phyloP scores from a whole-genome alignment of 1,140 invertebrate genomes.

The Drosophila baimaii region DNA sequence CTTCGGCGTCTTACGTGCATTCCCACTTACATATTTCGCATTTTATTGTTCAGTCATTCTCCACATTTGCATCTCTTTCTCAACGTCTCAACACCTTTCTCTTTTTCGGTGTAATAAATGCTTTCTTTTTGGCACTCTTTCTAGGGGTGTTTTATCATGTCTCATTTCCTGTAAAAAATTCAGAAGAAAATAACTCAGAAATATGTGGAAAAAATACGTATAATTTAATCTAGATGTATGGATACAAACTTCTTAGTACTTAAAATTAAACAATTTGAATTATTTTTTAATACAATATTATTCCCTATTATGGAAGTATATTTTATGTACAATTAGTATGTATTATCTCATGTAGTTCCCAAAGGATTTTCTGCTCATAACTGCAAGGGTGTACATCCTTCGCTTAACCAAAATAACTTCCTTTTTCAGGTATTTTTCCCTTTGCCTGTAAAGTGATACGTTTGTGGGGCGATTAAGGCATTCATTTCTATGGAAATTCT shows the following conservation, averaged over 20 bases:
- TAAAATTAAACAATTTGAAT: too few relatives aligned
- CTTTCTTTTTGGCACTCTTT: not conserved
- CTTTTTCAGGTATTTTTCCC: not conserved
- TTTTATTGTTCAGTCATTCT: conserved; percentile 34
- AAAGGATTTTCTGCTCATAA: too few relatives aligned
- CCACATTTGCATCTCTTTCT: conserved; percentile 29
- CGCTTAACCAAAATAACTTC: not conserved
- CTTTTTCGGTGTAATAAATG: not conserved
- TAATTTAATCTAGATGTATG: too few relatives aligned
- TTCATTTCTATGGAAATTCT: conserved; percentile 34
- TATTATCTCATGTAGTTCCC: too few relatives aligned
- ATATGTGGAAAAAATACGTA: not conserved
- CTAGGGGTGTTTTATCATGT: too few relatives aligned
- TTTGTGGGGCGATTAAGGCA: conserved; percentile 13
- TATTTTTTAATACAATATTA: too few relatives aligned
- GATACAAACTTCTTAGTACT: too few relatives aligned
- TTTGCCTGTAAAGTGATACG: conserved; percentile 20
- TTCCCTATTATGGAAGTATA: too few relatives aligned
- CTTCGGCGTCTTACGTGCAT: conserved; percentile 31
- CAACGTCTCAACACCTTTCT: not conserved
- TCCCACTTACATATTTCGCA: conserved; percentile 33
- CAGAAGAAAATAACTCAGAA: not conserved
- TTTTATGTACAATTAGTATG: too few relatives aligned
- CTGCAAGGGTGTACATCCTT: not conserved
- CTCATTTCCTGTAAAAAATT: too few relatives aligned